Conservation (phyloP, 2,888 invertebrate species). For the Proisotoma minuta region DNA sequence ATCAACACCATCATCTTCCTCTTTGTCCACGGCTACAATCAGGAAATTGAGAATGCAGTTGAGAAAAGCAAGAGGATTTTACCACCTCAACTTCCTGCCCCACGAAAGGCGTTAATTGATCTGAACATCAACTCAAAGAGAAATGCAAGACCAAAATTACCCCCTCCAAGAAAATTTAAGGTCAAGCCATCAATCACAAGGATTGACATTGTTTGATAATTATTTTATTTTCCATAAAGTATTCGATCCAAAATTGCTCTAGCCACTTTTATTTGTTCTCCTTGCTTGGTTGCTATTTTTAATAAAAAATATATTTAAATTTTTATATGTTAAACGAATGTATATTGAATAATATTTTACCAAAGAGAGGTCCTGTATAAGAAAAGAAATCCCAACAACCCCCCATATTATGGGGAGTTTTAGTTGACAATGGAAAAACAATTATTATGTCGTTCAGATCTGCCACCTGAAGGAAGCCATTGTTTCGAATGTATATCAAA, state of each 20-base stretch:
- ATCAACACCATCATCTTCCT: background rate
- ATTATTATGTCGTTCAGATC: conserved; percentile 36
- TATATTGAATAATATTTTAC: conserved; percentile 13
- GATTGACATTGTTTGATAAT: no score
- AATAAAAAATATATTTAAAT: background rate
- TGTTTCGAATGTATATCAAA: conserved; percentile 31
- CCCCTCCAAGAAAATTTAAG: no score
- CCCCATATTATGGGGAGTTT: conserved; percentile 29
- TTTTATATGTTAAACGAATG: background rate
- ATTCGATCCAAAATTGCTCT: conserved; percentile 28
- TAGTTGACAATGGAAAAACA: conserved; percentile 40
- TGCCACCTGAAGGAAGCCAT: conserved; percentile 39
- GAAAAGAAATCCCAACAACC: conserved; percentile 45
- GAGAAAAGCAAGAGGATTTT: no score
- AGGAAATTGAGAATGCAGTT: background rate
- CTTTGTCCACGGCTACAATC: background rate
- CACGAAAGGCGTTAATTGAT: no score
- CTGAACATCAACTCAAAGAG: no score
- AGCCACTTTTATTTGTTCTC: conserved; percentile 36
- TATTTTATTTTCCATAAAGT: conserved; percentile 10
- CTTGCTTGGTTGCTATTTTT: conserved; percentile 34
- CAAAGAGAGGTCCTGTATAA: conserved; percentile 35
- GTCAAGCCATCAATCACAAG: no score
- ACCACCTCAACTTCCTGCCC: no score
- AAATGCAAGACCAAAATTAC: no score